These are phyloP conservation scores for Pristionchus exspectatus DNA, from an alignment of 2,888 invertebrate genomes.

Conservation along the genomic window DNA sequence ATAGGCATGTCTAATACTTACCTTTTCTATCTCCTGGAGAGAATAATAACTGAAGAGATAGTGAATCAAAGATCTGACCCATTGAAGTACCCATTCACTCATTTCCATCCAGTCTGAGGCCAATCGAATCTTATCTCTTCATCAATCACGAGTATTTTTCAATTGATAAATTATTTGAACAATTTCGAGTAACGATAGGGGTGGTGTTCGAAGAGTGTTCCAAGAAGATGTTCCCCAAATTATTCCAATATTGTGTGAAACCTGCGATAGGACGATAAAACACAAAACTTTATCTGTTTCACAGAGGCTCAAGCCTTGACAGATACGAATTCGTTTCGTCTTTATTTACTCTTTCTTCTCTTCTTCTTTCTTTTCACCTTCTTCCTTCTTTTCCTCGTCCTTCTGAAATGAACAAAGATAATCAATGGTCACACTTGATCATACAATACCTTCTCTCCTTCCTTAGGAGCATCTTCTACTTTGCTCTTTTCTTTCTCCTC, in stretches of 20 bases:
- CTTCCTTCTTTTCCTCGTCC: constrained; percentile 34
- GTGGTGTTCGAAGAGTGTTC: not conserved
- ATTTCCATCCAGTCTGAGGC: constrained; percentile 39
- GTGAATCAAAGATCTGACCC: constrained; percentile 20
- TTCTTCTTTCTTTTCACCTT: constrained; percentile 29
- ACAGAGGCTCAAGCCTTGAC: constrained; percentile 11
- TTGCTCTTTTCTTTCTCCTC: constrained; percentile 33
- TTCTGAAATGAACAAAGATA: not conserved
- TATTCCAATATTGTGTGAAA: not conserved
- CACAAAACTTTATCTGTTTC: constrained; percentile 29
- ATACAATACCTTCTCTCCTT: constrained; percentile 38
- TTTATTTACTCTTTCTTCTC: constrained; percentile 18
- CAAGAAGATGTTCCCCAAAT: not conserved
- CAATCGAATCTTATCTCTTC: not conserved
- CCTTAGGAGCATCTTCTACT: constrained; percentile 13
- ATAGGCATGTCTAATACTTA: constrained; percentile 22
- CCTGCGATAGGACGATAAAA: not conserved
- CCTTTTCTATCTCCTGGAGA: constrained; percentile 34
- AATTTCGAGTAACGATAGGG: not conserved
- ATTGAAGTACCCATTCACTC: constrained; percentile 28
- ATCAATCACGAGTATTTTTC: not conserved
- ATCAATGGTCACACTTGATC: not conserved
- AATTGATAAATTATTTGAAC: constrained; percentile 23
- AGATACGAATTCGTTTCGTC: not conserved
- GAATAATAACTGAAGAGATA: constrained; percentile 17